Evolutionary conservation across 2,797 vertebrate genomes (phyloP).

Genomic region (Dromococcyx pavoninus): DNA sequence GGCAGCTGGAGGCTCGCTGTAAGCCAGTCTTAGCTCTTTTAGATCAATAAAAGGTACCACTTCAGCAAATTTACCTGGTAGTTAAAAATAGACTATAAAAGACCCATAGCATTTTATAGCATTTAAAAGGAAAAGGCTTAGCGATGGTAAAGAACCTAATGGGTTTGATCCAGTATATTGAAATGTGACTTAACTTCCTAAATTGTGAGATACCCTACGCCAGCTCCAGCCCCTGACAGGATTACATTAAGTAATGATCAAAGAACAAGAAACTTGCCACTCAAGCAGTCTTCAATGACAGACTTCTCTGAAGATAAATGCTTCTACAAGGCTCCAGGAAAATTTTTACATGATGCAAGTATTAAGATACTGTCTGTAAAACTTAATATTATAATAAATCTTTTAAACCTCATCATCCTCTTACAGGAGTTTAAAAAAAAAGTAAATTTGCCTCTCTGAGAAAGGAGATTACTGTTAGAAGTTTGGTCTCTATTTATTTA

Average conservation of each 20-base stretch:
- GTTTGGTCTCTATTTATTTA: not conserved
- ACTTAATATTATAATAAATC: slow-evolving; percentile 1
- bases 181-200: slow-evolving; percentile 12
- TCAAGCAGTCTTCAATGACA: slow-evolving; percentile 23
- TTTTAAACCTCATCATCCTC: slow-evolving; percentile 42
- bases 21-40: not conserved
- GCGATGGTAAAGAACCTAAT: slow-evolving; percentile 15
- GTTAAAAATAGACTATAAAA: not conserved
- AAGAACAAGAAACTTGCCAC: slow-evolving; percentile 65
- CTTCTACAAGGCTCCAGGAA: not conserved
- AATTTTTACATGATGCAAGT: slow-evolving; percentile 4
- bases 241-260: slow-evolving; percentile 63
- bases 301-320: slow-evolving; percentile 37
- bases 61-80: not conserved
- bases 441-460: not conserved
- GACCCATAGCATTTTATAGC: not conserved
- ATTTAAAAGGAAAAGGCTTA: not conserved
- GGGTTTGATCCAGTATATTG: slow-evolving; percentile 2
- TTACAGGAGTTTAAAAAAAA: not conserved
- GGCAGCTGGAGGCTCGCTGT: not conserved
- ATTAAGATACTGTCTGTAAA: slow-evolving; percentile 9
- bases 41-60: not conserved
- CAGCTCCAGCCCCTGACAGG: slow-evolving; percentile 21
- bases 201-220: not conserved
- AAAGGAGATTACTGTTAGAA: not conserved